These are phyloP conservation scores for Drosophila tanythrix DNA, from an alignment of 2,888 invertebrate species.

Conservation along the genomic window DNA sequence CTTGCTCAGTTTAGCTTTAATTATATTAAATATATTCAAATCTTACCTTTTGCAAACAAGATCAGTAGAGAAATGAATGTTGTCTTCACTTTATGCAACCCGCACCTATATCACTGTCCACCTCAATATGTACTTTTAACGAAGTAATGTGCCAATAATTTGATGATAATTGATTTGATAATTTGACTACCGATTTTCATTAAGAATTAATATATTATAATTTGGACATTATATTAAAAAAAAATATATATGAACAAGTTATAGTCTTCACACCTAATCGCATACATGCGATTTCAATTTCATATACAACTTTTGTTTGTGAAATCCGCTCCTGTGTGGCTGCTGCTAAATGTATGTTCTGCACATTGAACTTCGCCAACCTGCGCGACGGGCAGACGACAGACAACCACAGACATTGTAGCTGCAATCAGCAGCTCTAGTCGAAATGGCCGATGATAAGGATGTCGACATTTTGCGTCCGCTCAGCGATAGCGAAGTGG, in stretches of 20 bases:
- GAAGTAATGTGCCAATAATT: too few species aligned
- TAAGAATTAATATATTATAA: not conserved
- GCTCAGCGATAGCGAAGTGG: constrained; percentile 68
- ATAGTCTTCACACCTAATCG: not conserved
- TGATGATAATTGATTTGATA: too few species aligned
- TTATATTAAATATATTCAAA: not conserved
- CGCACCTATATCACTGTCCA: too few species aligned
- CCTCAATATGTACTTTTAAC: too few species aligned
- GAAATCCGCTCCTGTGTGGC: constrained; percentile 38
- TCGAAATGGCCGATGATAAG: constrained; percentile 52
- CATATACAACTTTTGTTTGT: not conserved
- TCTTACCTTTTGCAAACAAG: not conserved
- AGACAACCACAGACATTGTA: constrained; percentile 18
- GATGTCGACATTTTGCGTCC: constrained; percentile 76
- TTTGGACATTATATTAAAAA: not conserved
- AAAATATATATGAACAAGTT: not conserved
- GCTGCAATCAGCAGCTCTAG: constrained; percentile 24
- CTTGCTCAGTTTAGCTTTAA: not conserved
- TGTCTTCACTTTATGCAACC: not conserved
- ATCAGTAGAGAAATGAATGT: not conserved
- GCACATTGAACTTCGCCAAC: constrained; percentile 3
- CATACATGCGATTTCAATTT: not conserved
- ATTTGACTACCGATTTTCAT: not conserved
- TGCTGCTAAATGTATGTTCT: not conserved
- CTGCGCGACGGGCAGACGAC: constrained; percentile 18